phyloP scores from a whole-genome alignment of 2,113 vertebrate species.

The Chionomys nivalis region DNA sequence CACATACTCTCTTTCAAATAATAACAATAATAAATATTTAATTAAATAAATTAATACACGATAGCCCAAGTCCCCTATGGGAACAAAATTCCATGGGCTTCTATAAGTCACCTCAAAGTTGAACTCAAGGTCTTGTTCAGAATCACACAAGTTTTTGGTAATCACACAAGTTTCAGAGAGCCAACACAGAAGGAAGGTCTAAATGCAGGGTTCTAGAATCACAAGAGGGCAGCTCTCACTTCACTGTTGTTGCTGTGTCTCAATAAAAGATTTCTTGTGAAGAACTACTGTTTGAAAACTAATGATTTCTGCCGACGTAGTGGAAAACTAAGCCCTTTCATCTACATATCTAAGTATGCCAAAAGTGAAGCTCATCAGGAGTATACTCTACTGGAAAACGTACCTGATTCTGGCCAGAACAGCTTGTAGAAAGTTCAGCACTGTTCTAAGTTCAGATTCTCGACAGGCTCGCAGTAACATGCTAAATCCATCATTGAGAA shows the following conservation, averaged over 20 bases:
- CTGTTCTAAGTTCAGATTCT: constrained; percentile 90
- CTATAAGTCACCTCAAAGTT: background rate
- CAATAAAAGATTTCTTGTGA: constrained; percentile 24
- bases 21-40: background rate
- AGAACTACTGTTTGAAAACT: constrained; percentile 41
- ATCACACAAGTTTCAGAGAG: background rate
- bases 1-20: background rate
- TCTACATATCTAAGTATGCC: background rate
- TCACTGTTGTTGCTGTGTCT: background rate
- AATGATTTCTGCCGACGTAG: background rate
- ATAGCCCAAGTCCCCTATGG: background rate
- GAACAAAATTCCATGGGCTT: background rate
- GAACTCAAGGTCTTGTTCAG: background rate
- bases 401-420: constrained; percentile 94
- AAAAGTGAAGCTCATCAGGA: constrained; percentile 15
- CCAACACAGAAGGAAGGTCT: background rate
- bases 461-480: constrained; percentile 95
- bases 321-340: background rate
- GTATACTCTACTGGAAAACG: constrained; percentile 61
- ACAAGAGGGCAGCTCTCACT: background rate
- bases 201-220: background rate
- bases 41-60: background rate
- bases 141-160: background rate
- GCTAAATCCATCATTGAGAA: constrained; percentile 95
- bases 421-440: constrained; percentile 92